phyloP scores from a whole-genome alignment of 2,888 invertebrate genomes.

The Drymonia ruficornis region DNA sequence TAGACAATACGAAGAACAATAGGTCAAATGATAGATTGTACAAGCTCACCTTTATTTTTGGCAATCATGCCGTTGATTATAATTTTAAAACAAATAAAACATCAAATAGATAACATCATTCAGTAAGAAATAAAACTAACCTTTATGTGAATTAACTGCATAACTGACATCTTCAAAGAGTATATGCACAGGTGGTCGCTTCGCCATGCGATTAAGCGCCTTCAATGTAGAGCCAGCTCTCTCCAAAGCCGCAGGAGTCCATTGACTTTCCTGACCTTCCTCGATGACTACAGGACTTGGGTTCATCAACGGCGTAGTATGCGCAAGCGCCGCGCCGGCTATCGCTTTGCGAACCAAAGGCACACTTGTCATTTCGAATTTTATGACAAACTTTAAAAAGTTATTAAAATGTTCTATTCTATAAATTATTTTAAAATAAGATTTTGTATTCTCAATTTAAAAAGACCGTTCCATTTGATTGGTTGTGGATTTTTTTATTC shows the following conservation, averaged over 20 bases:
- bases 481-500: background rate
- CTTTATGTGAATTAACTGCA: constrained; percentile 76
- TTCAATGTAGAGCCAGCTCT: constrained; percentile 79
- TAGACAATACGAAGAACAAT: no score
- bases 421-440: constrained; percentile 4
- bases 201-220: constrained; percentile 83
- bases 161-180: constrained; percentile 85
- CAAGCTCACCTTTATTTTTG: no score
- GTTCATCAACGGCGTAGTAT: constrained; percentile 39
- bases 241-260: constrained; percentile 79
- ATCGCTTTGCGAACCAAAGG: constrained; percentile 75
- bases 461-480: background rate
- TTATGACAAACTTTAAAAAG: background rate
- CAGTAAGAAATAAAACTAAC: constrained; percentile 41
- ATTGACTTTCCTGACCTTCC: constrained; percentile 62
- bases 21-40: no score
- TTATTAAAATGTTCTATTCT: constrained; percentile 7
- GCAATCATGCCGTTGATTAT: background rate
- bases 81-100: background rate
- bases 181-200: constrained; percentile 84
- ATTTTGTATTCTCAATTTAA: background rate
- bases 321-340: constrained; percentile 68
- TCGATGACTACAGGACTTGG: constrained; percentile 50
- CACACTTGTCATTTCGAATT: constrained; percentile 60
- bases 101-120: no score